A percentile compares a stretch with the other conserved stretches of the same genome.
These are phyloP conservation scores for roundworm (Caenorhabditis elegans) DNA, from an alignment of 1,140 invertebrate species.

Conservation along the genomic window DNA sequence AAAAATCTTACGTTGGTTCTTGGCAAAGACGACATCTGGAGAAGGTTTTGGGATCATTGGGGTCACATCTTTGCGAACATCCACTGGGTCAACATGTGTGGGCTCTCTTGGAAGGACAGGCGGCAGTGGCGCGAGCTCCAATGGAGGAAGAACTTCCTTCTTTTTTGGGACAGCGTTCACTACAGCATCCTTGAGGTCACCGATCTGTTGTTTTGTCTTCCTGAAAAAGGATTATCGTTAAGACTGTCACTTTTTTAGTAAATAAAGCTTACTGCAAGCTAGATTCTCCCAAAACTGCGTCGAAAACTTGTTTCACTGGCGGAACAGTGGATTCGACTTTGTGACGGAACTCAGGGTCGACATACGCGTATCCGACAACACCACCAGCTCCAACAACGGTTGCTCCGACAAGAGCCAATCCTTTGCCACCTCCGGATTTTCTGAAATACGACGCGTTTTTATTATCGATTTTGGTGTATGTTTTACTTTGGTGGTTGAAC, in stretches of 20 bases:
- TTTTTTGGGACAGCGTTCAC: slow-evolving; percentile 10
- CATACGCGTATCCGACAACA: slow-evolving; percentile 49
- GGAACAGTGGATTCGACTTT: slow-evolving; percentile 40
- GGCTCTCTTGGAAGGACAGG: slow-evolving; percentile 33
- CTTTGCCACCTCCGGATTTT: slow-evolving; percentile 39
- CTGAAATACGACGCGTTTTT: not conserved
- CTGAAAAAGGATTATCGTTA: not conserved
- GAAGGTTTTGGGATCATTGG: not conserved
- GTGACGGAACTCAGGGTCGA: slow-evolving; percentile 48
- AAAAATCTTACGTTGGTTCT: slow-evolving; percentile 34
- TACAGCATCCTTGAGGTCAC: slow-evolving; percentile 14
- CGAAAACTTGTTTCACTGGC: slow-evolving; percentile 31
- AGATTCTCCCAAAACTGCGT: slow-evolving; percentile 33
- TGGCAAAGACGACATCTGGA: not conserved
- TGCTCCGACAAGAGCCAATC: not conserved
- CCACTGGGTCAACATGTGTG: slow-evolving; percentile 36
- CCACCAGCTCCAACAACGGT: slow-evolving; percentile 34
- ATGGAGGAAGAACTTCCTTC: slow-evolving; percentile 41
- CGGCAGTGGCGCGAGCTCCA: slow-evolving; percentile 14
- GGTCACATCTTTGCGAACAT: slow-evolving; percentile 35
- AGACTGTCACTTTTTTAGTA: not conserved
- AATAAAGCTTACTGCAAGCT: not conserved
- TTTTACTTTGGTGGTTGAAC: not conserved
- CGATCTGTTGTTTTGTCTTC: slow-evolving; percentile 32
- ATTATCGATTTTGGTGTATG: not conserved